These are phyloP conservation scores for Pseudomyrmex gracilis DNA, from an alignment of 1,140 invertebrate genomes.

Conservation along the genomic window DNA sequence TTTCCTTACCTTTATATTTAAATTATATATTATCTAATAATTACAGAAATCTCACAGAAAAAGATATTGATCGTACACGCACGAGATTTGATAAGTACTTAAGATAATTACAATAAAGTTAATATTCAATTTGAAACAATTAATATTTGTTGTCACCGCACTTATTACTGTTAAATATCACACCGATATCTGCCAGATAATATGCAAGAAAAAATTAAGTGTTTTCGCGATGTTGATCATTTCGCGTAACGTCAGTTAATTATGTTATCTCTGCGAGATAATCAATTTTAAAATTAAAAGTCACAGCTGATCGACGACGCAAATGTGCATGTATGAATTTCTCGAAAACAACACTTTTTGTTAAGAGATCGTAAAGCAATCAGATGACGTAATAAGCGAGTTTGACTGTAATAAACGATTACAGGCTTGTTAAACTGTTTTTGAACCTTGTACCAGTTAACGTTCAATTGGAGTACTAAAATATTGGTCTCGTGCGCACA, in stretches of 20 bases:
- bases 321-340: neutral
- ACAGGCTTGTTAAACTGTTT: slow-evolving; percentile 32
- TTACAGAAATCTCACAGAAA: too few relatives aligned
- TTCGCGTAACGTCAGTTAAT: neutral
- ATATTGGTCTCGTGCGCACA: neutral
- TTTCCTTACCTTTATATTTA: too few relatives aligned
- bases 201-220: neutral
- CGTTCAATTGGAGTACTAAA: slow-evolving; percentile 32
- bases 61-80: too few relatives aligned
- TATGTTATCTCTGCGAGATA: neutral
- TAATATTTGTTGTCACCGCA: too few relatives aligned
- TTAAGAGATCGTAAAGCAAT: slow-evolving; percentile 34
- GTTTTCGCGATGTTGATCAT: neutral
- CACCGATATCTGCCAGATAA: neutral
- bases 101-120: too few relatives aligned
- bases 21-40: too few relatives aligned
- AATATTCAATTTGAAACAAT: too few relatives aligned
- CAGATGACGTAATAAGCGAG: slow-evolving; percentile 35
- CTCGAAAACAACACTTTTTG: slow-evolving; percentile 27
- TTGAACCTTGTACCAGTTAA: slow-evolving; percentile 49
- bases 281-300: slow-evolving; percentile 5
- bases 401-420: slow-evolving; percentile 38
- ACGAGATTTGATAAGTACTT: too few relatives aligned
- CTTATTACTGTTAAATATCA: neutral
- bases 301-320: neutral